phyloP scores from a whole-genome alignment of 2,113 vertebrate species.

The Natator depressus region DNA sequence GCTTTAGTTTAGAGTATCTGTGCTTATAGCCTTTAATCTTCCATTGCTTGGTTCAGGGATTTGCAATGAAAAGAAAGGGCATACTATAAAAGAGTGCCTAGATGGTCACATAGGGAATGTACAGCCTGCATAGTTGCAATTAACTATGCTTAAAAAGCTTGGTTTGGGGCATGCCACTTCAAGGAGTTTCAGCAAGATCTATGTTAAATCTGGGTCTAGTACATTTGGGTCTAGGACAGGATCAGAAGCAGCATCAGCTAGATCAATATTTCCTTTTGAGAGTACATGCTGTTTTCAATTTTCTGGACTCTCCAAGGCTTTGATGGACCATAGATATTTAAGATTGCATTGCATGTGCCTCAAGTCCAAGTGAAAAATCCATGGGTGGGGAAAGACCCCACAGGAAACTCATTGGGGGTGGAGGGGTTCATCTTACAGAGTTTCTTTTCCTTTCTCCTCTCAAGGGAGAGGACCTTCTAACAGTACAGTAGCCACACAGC shows the following conservation, averaged over 20 bases:
- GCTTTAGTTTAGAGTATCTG: not conserved
- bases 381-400: slow-evolving; percentile 18
- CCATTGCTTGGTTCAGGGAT: not conserved
- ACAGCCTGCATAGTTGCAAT: not conserved
- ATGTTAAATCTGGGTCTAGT: slow-evolving; percentile 26
- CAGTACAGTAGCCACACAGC: slow-evolving; percentile 46
- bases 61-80: not conserved
- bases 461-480: not conserved
- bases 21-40: not conserved
- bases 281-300: slow-evolving; percentile 23
- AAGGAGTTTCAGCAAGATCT: not conserved
- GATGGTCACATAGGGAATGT: not conserved
- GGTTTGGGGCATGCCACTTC: not conserved
- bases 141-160: not conserved
- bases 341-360: not conserved
- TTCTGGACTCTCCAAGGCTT: not conserved
- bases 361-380: not conserved
- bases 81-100: not conserved
- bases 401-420: not conserved
- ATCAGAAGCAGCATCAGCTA: slow-evolving; percentile 36
- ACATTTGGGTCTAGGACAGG: not conserved
- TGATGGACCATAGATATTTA: slow-evolving; percentile 55
- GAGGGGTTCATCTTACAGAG: not conserved
- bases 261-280: slow-evolving; percentile 47
- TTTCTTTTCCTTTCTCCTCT: not conserved